These are phyloP conservation scores for Pseudoips prasinana DNA, from an alignment of 2,888 invertebrate genomes.

Conservation along the genomic window DNA sequence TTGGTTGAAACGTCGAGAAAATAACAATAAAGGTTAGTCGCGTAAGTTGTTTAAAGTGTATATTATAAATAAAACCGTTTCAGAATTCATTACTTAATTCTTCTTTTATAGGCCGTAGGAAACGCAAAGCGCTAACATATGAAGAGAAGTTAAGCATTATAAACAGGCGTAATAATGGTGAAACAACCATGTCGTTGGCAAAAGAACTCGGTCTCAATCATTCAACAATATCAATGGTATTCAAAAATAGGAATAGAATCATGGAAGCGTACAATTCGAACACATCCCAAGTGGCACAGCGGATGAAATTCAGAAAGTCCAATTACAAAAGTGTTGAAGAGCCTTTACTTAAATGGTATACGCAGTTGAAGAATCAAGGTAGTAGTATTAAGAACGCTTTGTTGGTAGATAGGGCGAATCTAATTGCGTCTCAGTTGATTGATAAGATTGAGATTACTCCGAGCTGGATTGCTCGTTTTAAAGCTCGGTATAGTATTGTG, in stretches of 20 bases:
- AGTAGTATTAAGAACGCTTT: constrained; percentile 24
- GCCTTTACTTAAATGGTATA: constrained; percentile 26
- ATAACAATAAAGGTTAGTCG: too few relatives aligned
- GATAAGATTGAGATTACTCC: constrained; percentile 22
- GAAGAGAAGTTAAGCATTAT: constrained; percentile 16
- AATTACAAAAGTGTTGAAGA: constrained; percentile 13
- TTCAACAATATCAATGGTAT: constrained; percentile 22
- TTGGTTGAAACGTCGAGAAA: too few relatives aligned
- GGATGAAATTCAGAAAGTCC: constrained; percentile 18
- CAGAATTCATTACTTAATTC: too few relatives aligned
- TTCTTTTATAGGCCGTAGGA: too few relatives aligned
- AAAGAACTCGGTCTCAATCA: constrained; percentile 25
- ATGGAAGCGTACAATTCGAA: constrained; percentile 23
- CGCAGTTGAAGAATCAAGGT: constrained; percentile 20
- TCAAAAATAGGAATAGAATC: constrained; percentile 23
- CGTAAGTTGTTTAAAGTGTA: too few relatives aligned
- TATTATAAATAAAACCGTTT: too few relatives aligned
- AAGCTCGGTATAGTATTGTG: constrained; percentile 24
- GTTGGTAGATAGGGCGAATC: constrained; percentile 29
- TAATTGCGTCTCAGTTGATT: constrained; percentile 23
- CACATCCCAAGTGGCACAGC: constrained; percentile 22
- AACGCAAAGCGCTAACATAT: constrained; percentile 16
- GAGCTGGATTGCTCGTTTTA: constrained; percentile 30
- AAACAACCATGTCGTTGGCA: constrained; percentile 19
- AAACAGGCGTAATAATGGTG: constrained; percentile 16